Evolutionary conservation across 2,888 invertebrate species (phyloP), one percentile per base, ranked within the genome.

Genomic region (Drosophila mercatorum): DNA sequence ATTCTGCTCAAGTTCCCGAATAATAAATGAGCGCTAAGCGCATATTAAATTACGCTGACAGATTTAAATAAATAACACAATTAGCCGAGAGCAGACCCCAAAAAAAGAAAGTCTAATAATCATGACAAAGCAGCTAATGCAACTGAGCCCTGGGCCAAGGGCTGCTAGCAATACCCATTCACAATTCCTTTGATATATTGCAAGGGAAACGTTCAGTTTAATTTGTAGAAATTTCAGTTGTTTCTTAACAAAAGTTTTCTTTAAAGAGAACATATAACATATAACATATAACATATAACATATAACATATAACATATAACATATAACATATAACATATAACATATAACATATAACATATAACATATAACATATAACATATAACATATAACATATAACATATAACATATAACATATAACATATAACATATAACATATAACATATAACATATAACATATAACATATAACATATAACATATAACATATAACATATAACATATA

Each of bases 1-100:
- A 77, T 72, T 80, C 49, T 77, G 76, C 67, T 83, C 67, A 72
- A 71, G 70, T 64, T 70, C 46, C 55, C 69, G 69, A 49, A 74
- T 83, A 80, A 83, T 74, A 72, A 78, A 83, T 80, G 75, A 72
- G 72, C 60, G 51, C 70, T 73, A 64, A 74, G 78, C 78, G 68
- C 73, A 81, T 77, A 70, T 81, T 63, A 72, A 83, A 86, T 81
- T 77, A 73, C 72, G 44, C 63, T 44, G 68, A 47, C 58, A 75
- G 60, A 60, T 34, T 43, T 43, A 36, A 74, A 61, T 67, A 47
- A 61, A 47, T 65, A 46, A 66, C 51, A 57, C 51, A 66, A 65
- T 78, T 78, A 80, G 80, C 68, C 41, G 57, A 68, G 22, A 22
- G 22, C 31, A 11, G 38, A 49, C 4, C 41, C 41, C 43, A 22